phyloP scores from a whole-genome alignment of 2,113 vertebrate genomes.

The Nansenia antarctica region DNA sequence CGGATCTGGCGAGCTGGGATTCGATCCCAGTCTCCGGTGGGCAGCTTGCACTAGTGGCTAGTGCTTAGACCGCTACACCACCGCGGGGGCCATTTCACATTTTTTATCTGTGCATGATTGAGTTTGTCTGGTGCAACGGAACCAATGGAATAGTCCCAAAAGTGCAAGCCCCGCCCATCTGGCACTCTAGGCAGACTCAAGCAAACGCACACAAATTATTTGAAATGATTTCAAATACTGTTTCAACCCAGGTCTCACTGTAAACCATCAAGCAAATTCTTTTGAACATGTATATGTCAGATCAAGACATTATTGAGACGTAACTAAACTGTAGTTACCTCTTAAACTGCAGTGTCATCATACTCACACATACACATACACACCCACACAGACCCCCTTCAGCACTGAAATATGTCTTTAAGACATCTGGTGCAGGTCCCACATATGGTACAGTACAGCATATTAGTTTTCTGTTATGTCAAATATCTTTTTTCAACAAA shows the following conservation, averaged over 20 bases:
- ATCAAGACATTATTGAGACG: not conserved
- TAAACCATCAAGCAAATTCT: not conserved
- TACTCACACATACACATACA: not conserved
- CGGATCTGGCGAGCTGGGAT: no score
- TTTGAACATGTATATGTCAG: not conserved
- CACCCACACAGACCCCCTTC: slow-evolving; percentile 10
- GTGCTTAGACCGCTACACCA: no score
- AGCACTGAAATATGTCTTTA: slow-evolving; percentile 1
- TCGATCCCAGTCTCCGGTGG: no score
- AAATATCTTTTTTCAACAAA: not conserved
- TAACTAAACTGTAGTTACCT: not conserved
- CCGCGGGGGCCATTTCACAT: no score
- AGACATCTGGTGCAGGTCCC: not conserved
- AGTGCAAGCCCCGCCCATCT: no score
- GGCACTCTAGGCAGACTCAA: not conserved
- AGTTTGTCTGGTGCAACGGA: no score
- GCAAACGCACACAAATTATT: not conserved
- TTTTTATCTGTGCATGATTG: no score
- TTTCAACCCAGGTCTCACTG: not conserved
- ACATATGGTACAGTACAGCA: not conserved
- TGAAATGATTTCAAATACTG: not conserved
- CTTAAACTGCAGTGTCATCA: slow-evolving; percentile 1
- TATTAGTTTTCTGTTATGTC: not conserved
- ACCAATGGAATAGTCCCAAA: no score
- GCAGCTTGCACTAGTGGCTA: no score